Percentiles rank a stretch among this genome's conserved stretches.
Conservation (phyloP, 1,140 invertebrate genomes). For the Holcopasites calliopsidis region DNA sequence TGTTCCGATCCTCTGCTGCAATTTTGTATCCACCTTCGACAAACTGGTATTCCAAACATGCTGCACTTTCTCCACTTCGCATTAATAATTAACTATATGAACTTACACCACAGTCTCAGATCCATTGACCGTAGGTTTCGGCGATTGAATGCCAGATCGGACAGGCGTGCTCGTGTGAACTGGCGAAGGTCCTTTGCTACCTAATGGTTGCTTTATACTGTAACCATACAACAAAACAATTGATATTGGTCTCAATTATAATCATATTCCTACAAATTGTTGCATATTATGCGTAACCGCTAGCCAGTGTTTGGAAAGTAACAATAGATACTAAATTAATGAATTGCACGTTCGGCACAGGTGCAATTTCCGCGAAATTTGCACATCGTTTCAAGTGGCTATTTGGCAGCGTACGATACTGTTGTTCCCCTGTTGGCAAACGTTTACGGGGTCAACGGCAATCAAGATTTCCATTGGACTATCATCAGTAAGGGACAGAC, state of each 20-base stretch:
- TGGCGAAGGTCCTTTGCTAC: slow-evolving; percentile 75
- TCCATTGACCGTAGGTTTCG: slow-evolving; percentile 75
- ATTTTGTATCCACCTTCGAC: too few species aligned
- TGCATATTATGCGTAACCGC: not conserved
- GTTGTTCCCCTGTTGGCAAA: slow-evolving; percentile 8
- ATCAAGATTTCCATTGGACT: slow-evolving; percentile 20
- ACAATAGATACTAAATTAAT: not conserved
- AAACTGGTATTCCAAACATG: too few species aligned
- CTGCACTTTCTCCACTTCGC: too few species aligned
- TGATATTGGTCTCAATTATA: slow-evolving; percentile 16
- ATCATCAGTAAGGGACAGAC: not conserved
- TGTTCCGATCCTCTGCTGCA: too few species aligned
- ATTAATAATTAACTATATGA: not conserved
- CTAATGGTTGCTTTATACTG: slow-evolving; percentile 74
- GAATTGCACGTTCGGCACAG: not conserved
- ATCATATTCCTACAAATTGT: not conserved
- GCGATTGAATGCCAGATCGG: slow-evolving; percentile 76
- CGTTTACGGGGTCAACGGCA: slow-evolving; percentile 2
- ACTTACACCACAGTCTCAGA: slow-evolving; percentile 74
- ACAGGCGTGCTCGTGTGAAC: slow-evolving; percentile 72
- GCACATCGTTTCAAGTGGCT: not conserved
- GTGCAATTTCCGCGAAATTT: not conserved
- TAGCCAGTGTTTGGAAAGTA: not conserved
- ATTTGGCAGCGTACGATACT: not conserved
- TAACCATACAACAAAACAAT: slow-evolving; percentile 54